Conservation (phyloP, 92 coral and sea anemone genomes). For the Diadumene lineata region DNA sequence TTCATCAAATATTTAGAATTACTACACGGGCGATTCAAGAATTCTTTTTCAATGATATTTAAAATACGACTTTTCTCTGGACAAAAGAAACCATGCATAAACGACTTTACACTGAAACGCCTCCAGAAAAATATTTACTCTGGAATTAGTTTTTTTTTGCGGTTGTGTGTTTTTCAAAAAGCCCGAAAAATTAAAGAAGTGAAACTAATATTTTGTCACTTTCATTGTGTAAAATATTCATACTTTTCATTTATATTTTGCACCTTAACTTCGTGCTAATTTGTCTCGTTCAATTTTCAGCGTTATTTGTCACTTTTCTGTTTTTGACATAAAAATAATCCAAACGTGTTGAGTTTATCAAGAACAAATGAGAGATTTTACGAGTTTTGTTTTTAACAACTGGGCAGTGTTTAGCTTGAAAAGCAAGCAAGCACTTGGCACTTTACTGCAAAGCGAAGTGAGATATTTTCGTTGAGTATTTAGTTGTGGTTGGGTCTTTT, state of each 20-base stretch:
- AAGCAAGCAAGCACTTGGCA: neutral
- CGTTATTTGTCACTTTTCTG: slow-evolving; percentile 12
- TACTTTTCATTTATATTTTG: neutral
- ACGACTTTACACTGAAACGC: neutral
- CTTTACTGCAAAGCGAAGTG: no score
- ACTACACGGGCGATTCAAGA: slow-evolving; percentile 7
- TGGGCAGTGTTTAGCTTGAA: neutral
- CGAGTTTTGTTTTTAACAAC: neutral
- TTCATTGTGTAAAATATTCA: slow-evolving; percentile 1
- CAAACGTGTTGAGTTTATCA: neutral
- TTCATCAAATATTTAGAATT: slow-evolving; percentile 28
- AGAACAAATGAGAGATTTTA: slow-evolving; percentile 1
- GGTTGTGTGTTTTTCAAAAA: slow-evolving; percentile 2
- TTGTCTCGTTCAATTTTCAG: slow-evolving; percentile 21
- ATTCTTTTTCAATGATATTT: slow-evolving; percentile 11
- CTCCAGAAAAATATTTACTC: neutral
- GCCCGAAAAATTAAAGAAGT: neutral
- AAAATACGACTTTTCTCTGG: neutral
- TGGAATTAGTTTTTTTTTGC: neutral
- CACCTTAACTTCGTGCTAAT: slow-evolving; percentile 16
- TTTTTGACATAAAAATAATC: neutral
- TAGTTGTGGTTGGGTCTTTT: slow-evolving; percentile 1
- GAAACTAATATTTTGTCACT: neutral
- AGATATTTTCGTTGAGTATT: neutral
- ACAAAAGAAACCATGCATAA: neutral